Evolutionary conservation across 2,797 vertebrate genomes (phyloP).

Genomic region (Potorous gilbertii): DNA sequence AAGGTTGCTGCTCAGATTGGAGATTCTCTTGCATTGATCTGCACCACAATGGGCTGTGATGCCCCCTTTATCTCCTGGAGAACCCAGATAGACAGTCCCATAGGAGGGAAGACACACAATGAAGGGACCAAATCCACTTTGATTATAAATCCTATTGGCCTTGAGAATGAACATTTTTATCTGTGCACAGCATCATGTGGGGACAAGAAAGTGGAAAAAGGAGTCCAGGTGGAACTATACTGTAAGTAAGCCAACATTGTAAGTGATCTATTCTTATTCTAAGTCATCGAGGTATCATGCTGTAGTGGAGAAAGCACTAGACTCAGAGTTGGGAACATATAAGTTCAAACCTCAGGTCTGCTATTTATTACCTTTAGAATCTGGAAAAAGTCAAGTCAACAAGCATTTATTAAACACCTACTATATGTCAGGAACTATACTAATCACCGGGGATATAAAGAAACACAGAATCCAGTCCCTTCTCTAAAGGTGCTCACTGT

Average conservation of each 20-base stretch:
- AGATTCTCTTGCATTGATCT: slow-evolving; percentile 83
- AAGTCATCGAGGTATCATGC: neutral
- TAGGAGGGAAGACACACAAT: slow-evolving; percentile 63
- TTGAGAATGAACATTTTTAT: slow-evolving; percentile 84
- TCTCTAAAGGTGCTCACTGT: neutral
- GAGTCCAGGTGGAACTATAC: slow-evolving; percentile 85
- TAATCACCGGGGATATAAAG: neutral
- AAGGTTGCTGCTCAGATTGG: slow-evolving; percentile 82
- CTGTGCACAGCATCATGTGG: slow-evolving; percentile 88
- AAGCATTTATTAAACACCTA: neutral
- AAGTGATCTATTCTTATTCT: neutral
- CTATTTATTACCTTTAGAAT: neutral
- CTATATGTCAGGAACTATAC: neutral
- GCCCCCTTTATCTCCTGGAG: slow-evolving; percentile 89
- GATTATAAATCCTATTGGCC: slow-evolving; percentile 83
- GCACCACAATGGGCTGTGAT: slow-evolving; percentile 86
- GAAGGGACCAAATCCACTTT: slow-evolving; percentile 80
- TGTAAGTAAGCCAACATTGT: slow-evolving; percentile 87
- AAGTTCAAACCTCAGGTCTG: neutral
- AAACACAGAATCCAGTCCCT: neutral
- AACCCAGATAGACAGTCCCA: slow-evolving; percentile 76
- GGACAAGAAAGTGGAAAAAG: slow-evolving; percentile 74
- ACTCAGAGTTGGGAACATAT: neutral
- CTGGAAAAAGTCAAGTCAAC: neutral
- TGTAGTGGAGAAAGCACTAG: neutral